Conservation (phyloP, 1,140 invertebrate genomes). For the Triops longicaudatus region DNA sequence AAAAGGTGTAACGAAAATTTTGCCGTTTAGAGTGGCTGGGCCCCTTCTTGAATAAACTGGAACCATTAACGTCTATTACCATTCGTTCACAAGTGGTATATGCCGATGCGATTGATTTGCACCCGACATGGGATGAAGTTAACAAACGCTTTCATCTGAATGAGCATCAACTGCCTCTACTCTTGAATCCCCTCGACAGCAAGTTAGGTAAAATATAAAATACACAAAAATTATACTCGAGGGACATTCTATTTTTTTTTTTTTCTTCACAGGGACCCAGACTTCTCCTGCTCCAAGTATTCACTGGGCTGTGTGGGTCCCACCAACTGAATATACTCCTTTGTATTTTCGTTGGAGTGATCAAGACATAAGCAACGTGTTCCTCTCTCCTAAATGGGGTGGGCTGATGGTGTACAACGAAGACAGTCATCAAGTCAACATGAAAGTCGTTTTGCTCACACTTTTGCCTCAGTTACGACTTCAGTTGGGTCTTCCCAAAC, state of each 20-base stretch:
- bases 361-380: background rate
- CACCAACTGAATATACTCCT: constrained; percentile 8
- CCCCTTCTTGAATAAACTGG: constrained; percentile 53
- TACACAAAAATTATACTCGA: background rate
- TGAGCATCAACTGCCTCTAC: constrained; percentile 54
- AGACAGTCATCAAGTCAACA: background rate
- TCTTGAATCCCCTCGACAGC: constrained; percentile 73
- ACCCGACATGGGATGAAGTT: constrained; percentile 46
- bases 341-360: constrained; percentile 21
- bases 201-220: constrained; percentile 53
- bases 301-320: constrained; percentile 25
- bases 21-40: background rate
- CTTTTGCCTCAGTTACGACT: constrained; percentile 26
- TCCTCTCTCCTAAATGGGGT: constrained; percentile 17
- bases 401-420: constrained; percentile 21
- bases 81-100: constrained; percentile 74
- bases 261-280: constrained; percentile 11
- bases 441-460: constrained; percentile 2
- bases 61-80: constrained; percentile 58
- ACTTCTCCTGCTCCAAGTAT: constrained; percentile 21
- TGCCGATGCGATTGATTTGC: constrained; percentile 63
- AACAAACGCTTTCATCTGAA: constrained; percentile 52
- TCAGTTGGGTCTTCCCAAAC: constrained; percentile 18
- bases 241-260: constrained; percentile 21
- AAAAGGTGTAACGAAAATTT: background rate